Percentiles rank a stretch among this genome's conserved stretches.
These are phyloP conservation scores for Drosophila ficusphila DNA, from an alignment of 1,140 invertebrate species.

Conservation along the genomic window DNA sequence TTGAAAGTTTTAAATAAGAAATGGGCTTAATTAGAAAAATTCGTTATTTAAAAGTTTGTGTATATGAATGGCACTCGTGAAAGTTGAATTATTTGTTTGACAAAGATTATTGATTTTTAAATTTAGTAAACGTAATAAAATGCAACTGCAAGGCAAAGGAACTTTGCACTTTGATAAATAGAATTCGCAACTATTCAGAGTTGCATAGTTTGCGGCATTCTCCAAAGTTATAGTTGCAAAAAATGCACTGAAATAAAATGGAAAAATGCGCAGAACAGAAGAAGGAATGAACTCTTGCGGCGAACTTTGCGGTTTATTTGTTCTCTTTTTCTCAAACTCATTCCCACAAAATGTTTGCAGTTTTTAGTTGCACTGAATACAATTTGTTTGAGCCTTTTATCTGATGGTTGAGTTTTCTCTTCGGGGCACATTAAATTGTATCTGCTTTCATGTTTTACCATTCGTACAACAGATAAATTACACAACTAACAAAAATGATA, in stretches of 20 bases:
- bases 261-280: conserved; percentile 3
- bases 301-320: conserved; percentile 23
- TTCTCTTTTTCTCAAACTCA: conserved; percentile 7
- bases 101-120: too few relatives aligned
- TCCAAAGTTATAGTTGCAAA: conserved; percentile 39
- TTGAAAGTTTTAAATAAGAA: not conserved
- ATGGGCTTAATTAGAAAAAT: not conserved
- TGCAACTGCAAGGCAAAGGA: conserved; percentile 3
- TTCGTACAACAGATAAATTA: not conserved
- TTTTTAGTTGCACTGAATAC: conserved; percentile 41
- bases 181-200: conserved; percentile 45
- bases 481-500: not conserved
- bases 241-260: conserved; percentile 29
- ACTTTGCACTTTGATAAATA: conserved; percentile 12
- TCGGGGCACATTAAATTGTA: not conserved
- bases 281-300: conserved; percentile 29
- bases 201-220: conserved; percentile 53
- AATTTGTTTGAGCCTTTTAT: conserved; percentile 33
- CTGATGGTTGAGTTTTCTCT: not conserved
- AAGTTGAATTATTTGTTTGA: too few relatives aligned
- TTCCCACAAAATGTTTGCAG: conserved; percentile 35
- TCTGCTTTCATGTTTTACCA: not conserved
- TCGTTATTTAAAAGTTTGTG: too few relatives aligned
- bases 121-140: too few relatives aligned
- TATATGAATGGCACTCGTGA: too few relatives aligned